phyloP scores from a whole-genome alignment of 2,797 vertebrate genomes.

The Chloroceryle amazona region DNA sequence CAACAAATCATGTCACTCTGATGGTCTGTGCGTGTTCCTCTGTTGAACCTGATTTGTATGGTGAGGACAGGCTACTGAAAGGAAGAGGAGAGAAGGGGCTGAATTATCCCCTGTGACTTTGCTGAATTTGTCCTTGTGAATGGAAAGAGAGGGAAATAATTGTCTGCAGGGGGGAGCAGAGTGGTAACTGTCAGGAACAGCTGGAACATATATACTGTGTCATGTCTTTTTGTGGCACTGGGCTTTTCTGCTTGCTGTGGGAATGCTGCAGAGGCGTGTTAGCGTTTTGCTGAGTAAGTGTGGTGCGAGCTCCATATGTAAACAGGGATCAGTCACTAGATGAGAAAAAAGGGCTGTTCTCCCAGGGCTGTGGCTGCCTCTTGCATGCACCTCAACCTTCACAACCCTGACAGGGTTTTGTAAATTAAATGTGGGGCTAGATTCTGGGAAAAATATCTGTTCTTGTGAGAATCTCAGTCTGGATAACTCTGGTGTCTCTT shows the following conservation, averaged over 20 bases:
- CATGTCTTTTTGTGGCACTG: constrained; percentile 49
- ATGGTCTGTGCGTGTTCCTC: neutral
- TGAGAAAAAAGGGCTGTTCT: constrained; percentile 49
- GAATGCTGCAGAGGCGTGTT: constrained; percentile 59
- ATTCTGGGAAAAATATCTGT: neutral
- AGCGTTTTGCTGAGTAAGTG: constrained; percentile 74
- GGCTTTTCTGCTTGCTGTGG: constrained; percentile 41
- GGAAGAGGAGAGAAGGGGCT: constrained; percentile 2
- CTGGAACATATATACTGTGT: constrained; percentile 56
- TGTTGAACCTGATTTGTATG: constrained; percentile 28
- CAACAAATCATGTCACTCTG: neutral
- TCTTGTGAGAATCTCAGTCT: neutral
- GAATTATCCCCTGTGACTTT: constrained; percentile 11
- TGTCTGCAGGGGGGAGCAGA: constrained; percentile 9
- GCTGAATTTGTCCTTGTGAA: constrained; percentile 52
- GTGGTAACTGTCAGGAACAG: constrained; percentile 61
- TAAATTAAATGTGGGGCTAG: neutral
- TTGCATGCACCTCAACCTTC: neutral
- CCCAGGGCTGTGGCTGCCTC: neutral
- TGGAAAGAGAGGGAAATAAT: constrained; percentile 19
- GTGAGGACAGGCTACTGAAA: constrained; percentile 48
- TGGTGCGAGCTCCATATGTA: constrained; percentile 17
- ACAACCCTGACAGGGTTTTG: fast-evolving
- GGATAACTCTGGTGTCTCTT: neutral
- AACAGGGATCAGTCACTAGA: constrained; percentile 44